Conservation (phyloP, 1,140 invertebrate genomes). For the Halotydeus destructor region DNA sequence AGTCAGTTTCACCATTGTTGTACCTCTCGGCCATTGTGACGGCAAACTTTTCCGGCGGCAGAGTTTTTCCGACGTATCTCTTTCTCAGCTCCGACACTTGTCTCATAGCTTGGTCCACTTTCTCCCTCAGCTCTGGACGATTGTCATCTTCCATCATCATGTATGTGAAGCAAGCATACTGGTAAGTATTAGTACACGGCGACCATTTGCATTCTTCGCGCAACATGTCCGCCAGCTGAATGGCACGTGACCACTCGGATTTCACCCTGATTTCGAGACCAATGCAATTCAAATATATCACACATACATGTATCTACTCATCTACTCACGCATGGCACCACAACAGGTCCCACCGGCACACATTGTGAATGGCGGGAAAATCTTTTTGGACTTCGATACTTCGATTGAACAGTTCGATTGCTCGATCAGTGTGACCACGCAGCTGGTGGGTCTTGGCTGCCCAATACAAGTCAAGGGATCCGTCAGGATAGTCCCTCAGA, state of each 20-base stretch:
- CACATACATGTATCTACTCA: too few species aligned
- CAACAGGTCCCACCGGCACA: constrained; percentile 86
- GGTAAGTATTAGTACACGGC: constrained; percentile 68
- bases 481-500: too few species aligned
- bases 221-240: constrained; percentile 45
- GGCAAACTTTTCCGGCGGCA: constrained; percentile 94
- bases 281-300: too few species aligned
- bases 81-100: constrained; percentile 57
- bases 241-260: constrained; percentile 43
- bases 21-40: constrained; percentile 57
- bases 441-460: too few species aligned
- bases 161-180: constrained; percentile 55
- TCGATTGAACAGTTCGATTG: not conserved
- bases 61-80: constrained; percentile 63
- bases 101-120: constrained; percentile 32
- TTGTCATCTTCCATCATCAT: constrained; percentile 26
- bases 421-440: not conserved
- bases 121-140: constrained; percentile 24
- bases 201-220: constrained; percentile 71
- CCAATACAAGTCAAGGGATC: too few species aligned
- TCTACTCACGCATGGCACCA: constrained; percentile 65
- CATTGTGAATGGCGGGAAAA: constrained; percentile 66
- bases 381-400: not conserved
- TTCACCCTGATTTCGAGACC: constrained; percentile 26
- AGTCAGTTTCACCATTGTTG: constrained; percentile 42